These are phyloP conservation scores for Eciton burchellii DNA, from an alignment of 1,140 invertebrate species.

Conservation along the genomic window DNA sequence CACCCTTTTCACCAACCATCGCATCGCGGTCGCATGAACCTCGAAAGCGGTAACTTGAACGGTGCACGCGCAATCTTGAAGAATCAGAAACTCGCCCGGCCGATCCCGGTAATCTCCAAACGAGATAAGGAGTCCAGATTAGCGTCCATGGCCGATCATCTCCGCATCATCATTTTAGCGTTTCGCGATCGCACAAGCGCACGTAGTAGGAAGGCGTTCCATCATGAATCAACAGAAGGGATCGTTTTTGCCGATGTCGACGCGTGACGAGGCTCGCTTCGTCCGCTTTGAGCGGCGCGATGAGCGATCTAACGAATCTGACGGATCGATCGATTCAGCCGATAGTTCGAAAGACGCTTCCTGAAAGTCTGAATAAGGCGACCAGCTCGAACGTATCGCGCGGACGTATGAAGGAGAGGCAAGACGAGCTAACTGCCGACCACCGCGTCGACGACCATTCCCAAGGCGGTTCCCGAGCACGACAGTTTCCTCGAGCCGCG, in stretches of 20 bases:
- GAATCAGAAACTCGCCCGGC: too few relatives aligned
- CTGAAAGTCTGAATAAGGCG: constrained; percentile 70
- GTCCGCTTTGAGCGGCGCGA: not conserved
- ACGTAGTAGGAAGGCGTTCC: too few relatives aligned
- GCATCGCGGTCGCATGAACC: not conserved
- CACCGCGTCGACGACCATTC: constrained; percentile 33
- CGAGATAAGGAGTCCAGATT: too few relatives aligned
- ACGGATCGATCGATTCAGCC: not conserved
- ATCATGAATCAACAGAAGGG: not conserved
- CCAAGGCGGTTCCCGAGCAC: constrained; percentile 50
- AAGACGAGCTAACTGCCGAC: constrained; percentile 26
- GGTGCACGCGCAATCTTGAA: not conserved
- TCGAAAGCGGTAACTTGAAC: too few relatives aligned
- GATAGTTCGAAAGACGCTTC: constrained; percentile 21
- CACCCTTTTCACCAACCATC: not conserved
- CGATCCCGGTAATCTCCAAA: too few relatives aligned
- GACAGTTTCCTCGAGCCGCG: constrained; percentile 25
- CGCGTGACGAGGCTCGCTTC: not conserved
- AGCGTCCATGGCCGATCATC: too few relatives aligned
- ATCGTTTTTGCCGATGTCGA: constrained; percentile 2
- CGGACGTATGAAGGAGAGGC: constrained; percentile 14
- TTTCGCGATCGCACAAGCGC: not conserved
- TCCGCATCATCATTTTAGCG: too few relatives aligned
- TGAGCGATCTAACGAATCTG: constrained; percentile 1
- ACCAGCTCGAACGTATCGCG: constrained; percentile 19